Evolutionary conservation across 2,113 vertebrate species (phyloP).

Genomic region (Chaetodon trifascialis): DNA sequence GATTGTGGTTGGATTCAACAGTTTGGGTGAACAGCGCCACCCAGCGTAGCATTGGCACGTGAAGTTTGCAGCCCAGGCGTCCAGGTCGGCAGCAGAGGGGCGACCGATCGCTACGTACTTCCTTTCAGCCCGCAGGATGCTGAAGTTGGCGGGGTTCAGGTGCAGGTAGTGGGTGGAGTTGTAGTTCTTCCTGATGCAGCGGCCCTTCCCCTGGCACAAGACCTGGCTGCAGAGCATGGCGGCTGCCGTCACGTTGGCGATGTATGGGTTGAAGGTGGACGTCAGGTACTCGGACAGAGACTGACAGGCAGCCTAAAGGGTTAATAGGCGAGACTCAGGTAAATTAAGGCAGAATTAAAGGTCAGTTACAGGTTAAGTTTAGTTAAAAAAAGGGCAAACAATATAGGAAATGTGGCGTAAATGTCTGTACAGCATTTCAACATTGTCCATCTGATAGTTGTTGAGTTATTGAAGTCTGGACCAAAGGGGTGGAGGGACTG

Average conservation of each 20-base stretch:
- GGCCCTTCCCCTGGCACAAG: conserved; percentile 87
- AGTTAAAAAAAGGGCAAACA: no score
- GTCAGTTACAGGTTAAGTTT: no score
- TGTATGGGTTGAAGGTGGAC: conserved; percentile 86
- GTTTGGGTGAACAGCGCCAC: conserved; percentile 47
- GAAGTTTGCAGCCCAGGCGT: conserved; percentile 65
- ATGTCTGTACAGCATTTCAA: no score
- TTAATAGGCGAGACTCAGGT: not conserved
- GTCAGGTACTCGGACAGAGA: conserved; percentile 77
- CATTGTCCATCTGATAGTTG: no score
- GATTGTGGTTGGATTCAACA: conserved; percentile 7
- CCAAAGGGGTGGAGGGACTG: no score
- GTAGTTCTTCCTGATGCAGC: conserved; percentile 86
- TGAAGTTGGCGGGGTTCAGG: conserved; percentile 75
- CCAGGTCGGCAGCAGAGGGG: conserved; percentile 65
- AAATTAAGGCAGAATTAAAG: no score
- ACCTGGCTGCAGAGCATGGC: conserved; percentile 87
- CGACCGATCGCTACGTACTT: conserved; percentile 71
- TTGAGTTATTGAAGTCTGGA: no score
- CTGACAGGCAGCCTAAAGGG: conserved; percentile 73
- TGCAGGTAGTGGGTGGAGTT: conserved; percentile 89
- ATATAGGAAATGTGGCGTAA: no score
- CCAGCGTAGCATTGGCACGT: conserved; percentile 83
- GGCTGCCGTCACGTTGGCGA: conserved; percentile 91
- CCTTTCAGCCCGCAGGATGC: conserved; percentile 49